Base-by-base conservation (phyloP, 2,888 invertebrate species). In the Tryphoninae sp. region DNA sequence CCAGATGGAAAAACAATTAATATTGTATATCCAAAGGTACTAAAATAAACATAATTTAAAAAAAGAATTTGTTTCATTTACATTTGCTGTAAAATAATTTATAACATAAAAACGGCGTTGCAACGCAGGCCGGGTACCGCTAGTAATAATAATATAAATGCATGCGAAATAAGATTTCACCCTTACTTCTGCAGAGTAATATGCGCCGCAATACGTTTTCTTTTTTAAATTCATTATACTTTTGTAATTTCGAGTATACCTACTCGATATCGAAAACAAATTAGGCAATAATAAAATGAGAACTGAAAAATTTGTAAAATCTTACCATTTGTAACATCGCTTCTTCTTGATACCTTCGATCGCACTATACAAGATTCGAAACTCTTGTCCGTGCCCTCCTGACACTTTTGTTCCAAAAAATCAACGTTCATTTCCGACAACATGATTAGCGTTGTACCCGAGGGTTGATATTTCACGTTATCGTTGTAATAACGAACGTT, bases 361-460 rank as follows among this genome's bases (percentile, higher is more conserved):
- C 81, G 81, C 7, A 78, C 84, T 58, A 89, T 84, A 53, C 84
- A 73, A 7, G 88, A 69, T 13, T 87, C 88, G 65, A 89, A 85
- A 8, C 73, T 86, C 71, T 87, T 88, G 23, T 83, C 85, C 7
- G 83, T 73, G 19, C 84, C 85, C 6, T 89, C 88, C 49, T 80
- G 59, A 75, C 65, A 74, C 58, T 86, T 83, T 4, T 82, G 45
- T 26, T 88, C 86, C 40, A 87, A 51, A 74, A 87, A 87, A 40
- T 89, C 88, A 19, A 81, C n/a, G 51, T 86, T 86, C 73, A 87
- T 84, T 80, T 88, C 83, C 42, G 86, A 83, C 78, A 89, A 67
- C 90, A 90, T 90, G 26, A 67, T 77, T 22, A 40, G 40, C 19
- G n/a, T 16, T 42, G 53, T 13, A 9, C 22, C 49, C 71, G 33